Evolutionary conservation across 2,797 vertebrate species (phyloP).

Genomic region (Rhinella marina): DNA sequence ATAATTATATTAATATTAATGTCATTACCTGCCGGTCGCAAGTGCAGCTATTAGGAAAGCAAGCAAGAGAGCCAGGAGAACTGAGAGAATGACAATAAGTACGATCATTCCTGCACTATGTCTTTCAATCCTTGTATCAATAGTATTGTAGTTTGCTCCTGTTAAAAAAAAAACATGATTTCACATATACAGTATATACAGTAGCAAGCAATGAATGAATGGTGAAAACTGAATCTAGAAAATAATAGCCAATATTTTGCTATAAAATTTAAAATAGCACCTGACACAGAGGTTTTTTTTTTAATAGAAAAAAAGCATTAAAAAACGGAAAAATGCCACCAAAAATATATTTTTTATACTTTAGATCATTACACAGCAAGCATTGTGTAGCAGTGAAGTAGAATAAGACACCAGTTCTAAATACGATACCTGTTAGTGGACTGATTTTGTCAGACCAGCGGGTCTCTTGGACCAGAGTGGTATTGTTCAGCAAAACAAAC

Average conservation of each 20-base stretch:
- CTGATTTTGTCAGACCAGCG: conserved; percentile 50
- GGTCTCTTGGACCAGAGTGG: background rate
- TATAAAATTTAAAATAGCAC: background rate
- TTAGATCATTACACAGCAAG: background rate
- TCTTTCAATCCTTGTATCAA: conserved; percentile 56
- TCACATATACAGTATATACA: background rate
- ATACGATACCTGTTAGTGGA: conserved; percentile 29
- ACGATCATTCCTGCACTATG: conserved; percentile 66
- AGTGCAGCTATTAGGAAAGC: conserved; percentile 62
- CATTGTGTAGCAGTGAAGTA: background rate
- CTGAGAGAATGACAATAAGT: conserved; percentile 70
- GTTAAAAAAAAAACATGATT: background rate
- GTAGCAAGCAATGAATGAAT: background rate
- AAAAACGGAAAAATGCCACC: background rate
- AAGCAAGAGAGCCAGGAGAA: conserved; percentile 68
- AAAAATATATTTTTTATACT: background rate
- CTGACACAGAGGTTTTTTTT: background rate
- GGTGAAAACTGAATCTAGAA: background rate
- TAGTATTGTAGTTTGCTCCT: background rate
- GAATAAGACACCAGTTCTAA: background rate
- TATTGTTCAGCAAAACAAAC: conserved; percentile 53
- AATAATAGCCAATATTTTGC: background rate
- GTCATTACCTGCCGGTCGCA: conserved; percentile 62
- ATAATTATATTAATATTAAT: background rate
- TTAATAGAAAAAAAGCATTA: background rate